phyloP scores from a whole-genome alignment of 2,888 invertebrate genomes.

The Rhopalosiphum nymphaeae region DNA sequence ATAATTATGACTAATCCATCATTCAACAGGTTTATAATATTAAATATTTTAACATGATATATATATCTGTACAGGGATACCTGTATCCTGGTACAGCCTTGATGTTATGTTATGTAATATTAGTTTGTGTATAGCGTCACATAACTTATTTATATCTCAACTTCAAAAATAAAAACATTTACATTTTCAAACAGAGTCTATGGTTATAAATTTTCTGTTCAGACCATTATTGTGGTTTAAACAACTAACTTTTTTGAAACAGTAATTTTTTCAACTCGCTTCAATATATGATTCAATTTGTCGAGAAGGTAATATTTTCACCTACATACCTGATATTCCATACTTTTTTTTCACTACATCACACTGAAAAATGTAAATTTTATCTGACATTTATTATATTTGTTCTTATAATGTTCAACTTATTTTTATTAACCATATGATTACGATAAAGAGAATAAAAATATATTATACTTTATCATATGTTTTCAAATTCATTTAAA shows the following conservation, averaged over 20 bases:
- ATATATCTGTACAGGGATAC: background rate
- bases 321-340: background rate
- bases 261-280: background rate
- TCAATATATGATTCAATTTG: conserved; percentile 15
- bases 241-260: background rate
- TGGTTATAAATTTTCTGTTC: background rate
- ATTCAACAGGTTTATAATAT: background rate
- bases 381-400: conserved; percentile 19
- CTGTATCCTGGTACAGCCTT: too few relatives aligned
- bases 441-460: background rate
- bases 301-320: conserved; percentile 17
- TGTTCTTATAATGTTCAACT: conserved; percentile 4
- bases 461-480: background rate
- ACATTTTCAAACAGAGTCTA: background rate
- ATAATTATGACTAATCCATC: background rate
- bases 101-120: background rate
- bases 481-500: background rate
- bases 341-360: background rate
- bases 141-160: background rate
- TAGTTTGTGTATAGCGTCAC: background rate
- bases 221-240: background rate
- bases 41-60: background rate
- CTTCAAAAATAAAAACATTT: background rate
- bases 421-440: background rate
- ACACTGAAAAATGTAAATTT: conserved; percentile 19